phyloP scores from a whole-genome alignment of 2,888 invertebrate species.

The Conops quadrifasciatus region DNA sequence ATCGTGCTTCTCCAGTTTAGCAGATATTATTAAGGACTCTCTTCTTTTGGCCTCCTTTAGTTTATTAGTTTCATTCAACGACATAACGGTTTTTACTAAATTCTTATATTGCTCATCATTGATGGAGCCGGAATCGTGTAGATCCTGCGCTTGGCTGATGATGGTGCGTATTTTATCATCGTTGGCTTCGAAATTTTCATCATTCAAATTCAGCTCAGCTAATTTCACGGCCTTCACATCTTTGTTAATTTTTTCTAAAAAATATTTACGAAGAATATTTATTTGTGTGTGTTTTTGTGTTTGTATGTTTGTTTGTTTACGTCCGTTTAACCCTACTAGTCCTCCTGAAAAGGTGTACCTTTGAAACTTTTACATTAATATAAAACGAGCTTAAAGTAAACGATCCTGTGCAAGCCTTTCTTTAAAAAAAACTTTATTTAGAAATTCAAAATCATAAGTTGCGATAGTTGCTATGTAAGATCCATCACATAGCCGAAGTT shows the following conservation, averaged over 20 bases:
- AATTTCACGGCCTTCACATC: constrained; percentile 52
- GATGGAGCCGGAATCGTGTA: constrained; percentile 77
- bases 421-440: too few species aligned
- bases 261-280: background rate
- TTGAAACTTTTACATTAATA: too few species aligned
- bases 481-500: too few species aligned
- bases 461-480: too few species aligned
- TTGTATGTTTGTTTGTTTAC: too few species aligned
- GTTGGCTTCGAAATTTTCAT: constrained; percentile 69
- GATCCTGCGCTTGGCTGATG: constrained; percentile 82
- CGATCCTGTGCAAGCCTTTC: too few species aligned
- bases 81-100: constrained; percentile 79
- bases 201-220: constrained; percentile 57
- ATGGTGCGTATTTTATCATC: constrained; percentile 79
- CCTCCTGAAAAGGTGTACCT: too few species aligned
- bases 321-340: too few species aligned
- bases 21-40: constrained; percentile 66
- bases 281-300: too few species aligned
- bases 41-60: constrained; percentile 78
- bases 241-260: constrained; percentile 52
- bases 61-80: constrained; percentile 78
- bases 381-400: too few species aligned
- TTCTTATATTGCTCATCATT: constrained; percentile 79
- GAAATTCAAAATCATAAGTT: too few species aligned
- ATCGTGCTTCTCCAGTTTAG: constrained; percentile 48